These are phyloP conservation scores for Onychomys arenicola DNA, from an alignment of 2,797 vertebrate genomes.

Conservation along the genomic window DNA sequence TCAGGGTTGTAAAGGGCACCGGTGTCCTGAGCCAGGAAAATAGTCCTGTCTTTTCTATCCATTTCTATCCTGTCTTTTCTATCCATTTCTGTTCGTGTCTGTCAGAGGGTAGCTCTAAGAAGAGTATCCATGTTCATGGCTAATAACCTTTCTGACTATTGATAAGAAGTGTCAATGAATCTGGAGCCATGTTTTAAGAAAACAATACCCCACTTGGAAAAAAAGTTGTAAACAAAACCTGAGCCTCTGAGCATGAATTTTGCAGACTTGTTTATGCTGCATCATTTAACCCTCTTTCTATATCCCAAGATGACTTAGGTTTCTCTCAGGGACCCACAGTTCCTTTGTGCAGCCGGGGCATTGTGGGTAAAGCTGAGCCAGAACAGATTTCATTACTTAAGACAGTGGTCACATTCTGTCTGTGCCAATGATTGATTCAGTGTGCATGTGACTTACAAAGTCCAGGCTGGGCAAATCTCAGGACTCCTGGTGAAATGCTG, in stretches of 20 bases:
- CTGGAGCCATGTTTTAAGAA: neutral
- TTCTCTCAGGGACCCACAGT: neutral
- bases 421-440: neutral
- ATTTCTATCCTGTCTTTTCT: neutral
- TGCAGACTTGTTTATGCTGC: neutral
- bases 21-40: neutral
- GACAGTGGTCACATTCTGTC: neutral
- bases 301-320: neutral
- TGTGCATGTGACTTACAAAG: neutral
- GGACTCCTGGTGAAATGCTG: neutral
- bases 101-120: neutral
- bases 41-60: neutral
- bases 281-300: neutral
- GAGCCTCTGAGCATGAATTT: neutral
- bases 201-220: neutral
- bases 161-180: neutral
- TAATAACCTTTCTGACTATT: neutral
- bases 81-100: neutral
- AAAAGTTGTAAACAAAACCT: neutral
- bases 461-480: neutral
- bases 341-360: neutral
- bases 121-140: neutral
- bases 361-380: neutral
- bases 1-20: neutral
- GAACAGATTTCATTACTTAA: neutral